Conservation (phyloP, 2,797 vertebrate species). For the Balearica regulorum region DNA sequence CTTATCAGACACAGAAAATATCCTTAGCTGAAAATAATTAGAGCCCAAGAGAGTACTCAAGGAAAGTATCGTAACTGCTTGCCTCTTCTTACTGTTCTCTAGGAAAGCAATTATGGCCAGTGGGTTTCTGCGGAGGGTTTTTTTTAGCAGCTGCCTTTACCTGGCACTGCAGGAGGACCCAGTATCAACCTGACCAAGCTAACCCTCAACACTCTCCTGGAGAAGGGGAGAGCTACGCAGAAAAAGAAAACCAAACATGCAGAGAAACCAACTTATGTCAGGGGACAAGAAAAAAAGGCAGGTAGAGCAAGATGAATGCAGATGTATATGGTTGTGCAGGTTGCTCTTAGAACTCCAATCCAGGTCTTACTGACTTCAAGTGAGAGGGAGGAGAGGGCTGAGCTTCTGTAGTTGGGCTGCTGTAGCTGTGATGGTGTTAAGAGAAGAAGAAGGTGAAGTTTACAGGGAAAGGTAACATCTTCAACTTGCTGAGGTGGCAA, state of each 20-base stretch:
- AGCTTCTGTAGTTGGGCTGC: neutral
- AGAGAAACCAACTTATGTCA: neutral
- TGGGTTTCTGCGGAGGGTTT: neutral
- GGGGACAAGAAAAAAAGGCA: neutral
- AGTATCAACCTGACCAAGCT: neutral
- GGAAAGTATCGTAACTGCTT: neutral
- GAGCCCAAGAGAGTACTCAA: neutral
- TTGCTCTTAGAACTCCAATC: neutral
- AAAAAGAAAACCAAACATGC: neutral
- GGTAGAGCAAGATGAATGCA: neutral
- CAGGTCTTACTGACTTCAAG: neutral
- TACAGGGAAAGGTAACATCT: neutral
- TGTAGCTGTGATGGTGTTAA: neutral
- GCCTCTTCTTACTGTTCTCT: neutral
- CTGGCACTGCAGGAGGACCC: neutral
- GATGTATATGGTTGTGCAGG: fast-evolving
- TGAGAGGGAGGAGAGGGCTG: neutral
- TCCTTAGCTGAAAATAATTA: conserved; percentile 19
- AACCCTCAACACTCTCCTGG: fast-evolving
- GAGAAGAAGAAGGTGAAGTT: neutral
- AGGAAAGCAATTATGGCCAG: neutral
- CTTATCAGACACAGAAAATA: neutral
- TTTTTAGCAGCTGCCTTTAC: neutral
- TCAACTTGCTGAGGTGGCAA: neutral
- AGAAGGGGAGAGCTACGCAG: neutral